phyloP scores from a whole-genome alignment of 2,113 vertebrate genomes.

The Puntigrus tetrazona region DNA sequence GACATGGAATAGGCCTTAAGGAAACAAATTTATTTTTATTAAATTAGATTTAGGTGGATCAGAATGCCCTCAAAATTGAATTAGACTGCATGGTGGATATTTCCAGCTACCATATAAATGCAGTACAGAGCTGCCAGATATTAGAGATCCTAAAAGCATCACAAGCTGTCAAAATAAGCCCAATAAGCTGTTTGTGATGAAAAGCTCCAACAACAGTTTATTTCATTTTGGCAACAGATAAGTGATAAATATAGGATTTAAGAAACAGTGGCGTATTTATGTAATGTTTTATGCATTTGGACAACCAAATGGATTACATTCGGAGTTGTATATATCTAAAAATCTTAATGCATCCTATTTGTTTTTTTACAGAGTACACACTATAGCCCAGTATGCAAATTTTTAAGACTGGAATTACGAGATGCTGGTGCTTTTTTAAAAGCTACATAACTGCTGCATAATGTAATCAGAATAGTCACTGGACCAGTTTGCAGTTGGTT shows the following conservation, averaged over 20 bases:
- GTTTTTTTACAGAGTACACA: neutral
- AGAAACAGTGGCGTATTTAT: constrained; percentile 29
- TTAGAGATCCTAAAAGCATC: constrained; percentile 23
- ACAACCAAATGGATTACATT: constrained; percentile 11
- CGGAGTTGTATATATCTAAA: neutral
- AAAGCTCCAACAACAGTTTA: constrained; percentile 32
- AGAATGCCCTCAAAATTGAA: constrained; percentile 4
- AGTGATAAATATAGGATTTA: constrained; percentile 19
- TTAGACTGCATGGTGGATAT: neutral
- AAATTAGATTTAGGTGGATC: constrained; percentile 6
- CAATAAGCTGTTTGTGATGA: constrained; percentile 33
- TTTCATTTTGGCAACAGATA: constrained; percentile 21
- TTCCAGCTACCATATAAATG: neutral
- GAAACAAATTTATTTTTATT: neutral
- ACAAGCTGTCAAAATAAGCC: constrained; percentile 42
- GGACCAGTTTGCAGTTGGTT: neutral
- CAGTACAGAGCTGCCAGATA: constrained; percentile 20
- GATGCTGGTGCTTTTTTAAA: neutral
- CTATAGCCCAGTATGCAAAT: neutral
- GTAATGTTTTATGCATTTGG: constrained; percentile 1
- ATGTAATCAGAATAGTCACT: neutral
- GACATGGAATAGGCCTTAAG: neutral
- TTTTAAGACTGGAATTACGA: neutral
- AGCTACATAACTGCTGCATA: neutral
- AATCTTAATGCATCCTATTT: neutral